Conservation (phyloP, 2,888 invertebrate genomes). For the Drosophila nr. fundita region DNA sequence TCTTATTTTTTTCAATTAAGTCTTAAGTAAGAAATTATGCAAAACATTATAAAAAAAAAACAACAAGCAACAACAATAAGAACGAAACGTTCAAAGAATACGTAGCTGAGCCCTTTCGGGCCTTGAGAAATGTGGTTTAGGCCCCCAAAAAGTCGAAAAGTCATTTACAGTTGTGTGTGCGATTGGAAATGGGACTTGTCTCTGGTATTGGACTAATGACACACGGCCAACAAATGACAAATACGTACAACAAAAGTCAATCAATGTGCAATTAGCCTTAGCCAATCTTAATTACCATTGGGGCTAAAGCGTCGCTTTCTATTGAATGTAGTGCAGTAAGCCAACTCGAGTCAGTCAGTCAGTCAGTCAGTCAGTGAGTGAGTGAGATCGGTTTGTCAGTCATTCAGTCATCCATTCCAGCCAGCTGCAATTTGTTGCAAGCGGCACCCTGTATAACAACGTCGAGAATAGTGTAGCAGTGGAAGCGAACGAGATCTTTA, state of each 20-base stretch:
- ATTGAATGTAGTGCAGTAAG: constrained; percentile 74
- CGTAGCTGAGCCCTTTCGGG: constrained; percentile 28
- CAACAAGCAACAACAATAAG: constrained; percentile 18
- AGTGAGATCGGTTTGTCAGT: constrained; percentile 8
- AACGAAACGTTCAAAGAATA: constrained; percentile 60
- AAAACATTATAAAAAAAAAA: constrained; percentile 65
- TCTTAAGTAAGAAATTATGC: constrained; percentile 83
- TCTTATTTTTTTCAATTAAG: constrained; percentile 75
- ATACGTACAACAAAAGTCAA: constrained; percentile 69
- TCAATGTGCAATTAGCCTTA: constrained; percentile 74
- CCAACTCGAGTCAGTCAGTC: constrained; percentile 32
- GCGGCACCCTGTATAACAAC: constrained; percentile 71
- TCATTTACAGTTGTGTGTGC: constrained; percentile 35
- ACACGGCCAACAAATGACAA: constrained; percentile 31
- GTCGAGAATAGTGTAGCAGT: constrained; percentile 16
- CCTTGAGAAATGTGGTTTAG: constrained; percentile 31
- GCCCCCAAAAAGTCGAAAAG: not conserved
- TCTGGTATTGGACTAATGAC: constrained; percentile 65
- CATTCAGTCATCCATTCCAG: constrained; percentile 22
- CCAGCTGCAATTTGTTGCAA: constrained; percentile 75
- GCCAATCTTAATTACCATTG: constrained; percentile 67
- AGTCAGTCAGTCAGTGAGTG: constrained; percentile 20
- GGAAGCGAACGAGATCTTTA: constrained; percentile 69
- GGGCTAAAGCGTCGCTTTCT: constrained; percentile 54
- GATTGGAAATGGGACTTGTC: constrained; percentile 45